Evolutionary conservation across 1,140 invertebrate genomes (phyloP).

Genomic region (Whitmania pigra): DNA sequence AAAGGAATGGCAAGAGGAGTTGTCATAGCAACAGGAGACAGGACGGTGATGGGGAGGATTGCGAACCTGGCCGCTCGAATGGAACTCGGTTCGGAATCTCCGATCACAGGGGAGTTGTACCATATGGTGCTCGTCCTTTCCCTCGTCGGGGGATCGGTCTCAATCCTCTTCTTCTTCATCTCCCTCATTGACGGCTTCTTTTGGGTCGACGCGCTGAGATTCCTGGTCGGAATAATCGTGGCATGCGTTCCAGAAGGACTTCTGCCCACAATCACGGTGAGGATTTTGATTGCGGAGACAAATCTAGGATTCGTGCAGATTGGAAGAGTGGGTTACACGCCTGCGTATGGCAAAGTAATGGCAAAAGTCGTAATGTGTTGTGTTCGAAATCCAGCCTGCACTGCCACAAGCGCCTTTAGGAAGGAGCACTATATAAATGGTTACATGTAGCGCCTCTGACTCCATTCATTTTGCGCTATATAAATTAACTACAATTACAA

Average conservation of each 20-base stretch:
- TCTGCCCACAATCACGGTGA: slow-evolving; percentile 87
- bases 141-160: slow-evolving; percentile 90
- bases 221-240: slow-evolving; percentile 94
- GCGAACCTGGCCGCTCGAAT: slow-evolving; percentile 88
- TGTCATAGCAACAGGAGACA: slow-evolving; percentile 90
- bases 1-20: slow-evolving; percentile 52
- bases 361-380: no score
- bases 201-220: slow-evolving; percentile 95
- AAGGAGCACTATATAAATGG: no score
- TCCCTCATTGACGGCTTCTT: slow-evolving; percentile 91
- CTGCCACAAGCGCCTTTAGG: no score
- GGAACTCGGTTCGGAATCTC: slow-evolving; percentile 84
- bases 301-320: not conserved
- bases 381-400: no score
- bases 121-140: slow-evolving; percentile 93
- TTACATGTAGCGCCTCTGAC: no score
- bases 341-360: no score
- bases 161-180: slow-evolving; percentile 92
- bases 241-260: slow-evolving; percentile 96
- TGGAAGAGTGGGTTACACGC: not conserved
- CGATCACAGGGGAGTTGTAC: slow-evolving; percentile 93
- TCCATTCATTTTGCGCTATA: no score
- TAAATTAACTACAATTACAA: no score
- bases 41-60: slow-evolving; percentile 97
- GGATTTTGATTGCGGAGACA: slow-evolving; percentile 28